Conservation (phyloP, 2,888 invertebrate genomes). For the Cynaeus angustus region DNA sequence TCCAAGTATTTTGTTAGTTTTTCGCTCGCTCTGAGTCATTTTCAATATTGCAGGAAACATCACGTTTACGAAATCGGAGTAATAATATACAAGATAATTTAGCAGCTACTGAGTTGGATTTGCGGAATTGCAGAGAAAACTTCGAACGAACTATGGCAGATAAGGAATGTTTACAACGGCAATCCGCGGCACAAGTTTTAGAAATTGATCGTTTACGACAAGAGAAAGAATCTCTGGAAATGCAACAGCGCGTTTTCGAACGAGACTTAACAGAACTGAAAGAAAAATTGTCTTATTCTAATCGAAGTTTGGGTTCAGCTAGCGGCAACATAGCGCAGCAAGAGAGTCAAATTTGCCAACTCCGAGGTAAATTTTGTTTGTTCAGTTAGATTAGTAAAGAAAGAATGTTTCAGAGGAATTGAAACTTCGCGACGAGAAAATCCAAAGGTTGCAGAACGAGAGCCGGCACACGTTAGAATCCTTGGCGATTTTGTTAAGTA, state of each 20-base stretch:
- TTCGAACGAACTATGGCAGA: constrained; percentile 79
- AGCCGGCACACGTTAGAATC: constrained; percentile 82
- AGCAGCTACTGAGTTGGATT: constrained; percentile 78
- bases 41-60: constrained; percentile 65
- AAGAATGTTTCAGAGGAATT: constrained; percentile 76
- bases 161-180: constrained; percentile 84
- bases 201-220: constrained; percentile 84
- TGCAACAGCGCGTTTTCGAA: constrained; percentile 83
- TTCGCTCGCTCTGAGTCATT: no score
- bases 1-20: constrained; percentile 74
- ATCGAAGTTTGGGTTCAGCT: constrained; percentile 79
- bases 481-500: constrained; percentile 80
- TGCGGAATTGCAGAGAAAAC: constrained; percentile 79
- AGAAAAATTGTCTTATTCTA: constrained; percentile 79
- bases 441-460: constrained; percentile 79
- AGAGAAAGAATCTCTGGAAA: constrained; percentile 84
- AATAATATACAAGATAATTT: constrained; percentile 77
- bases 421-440: constrained; percentile 81
- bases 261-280: constrained; percentile 81
- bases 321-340: constrained; percentile 81
- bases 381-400: not conserved
- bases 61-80: constrained; percentile 69
- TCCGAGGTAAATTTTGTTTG: constrained; percentile 76
- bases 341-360: constrained; percentile 79
- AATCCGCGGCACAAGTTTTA: constrained; percentile 80